Conservation (phyloP, 2,888 invertebrate genomes). For the Chrysodeixis includens region DNA sequence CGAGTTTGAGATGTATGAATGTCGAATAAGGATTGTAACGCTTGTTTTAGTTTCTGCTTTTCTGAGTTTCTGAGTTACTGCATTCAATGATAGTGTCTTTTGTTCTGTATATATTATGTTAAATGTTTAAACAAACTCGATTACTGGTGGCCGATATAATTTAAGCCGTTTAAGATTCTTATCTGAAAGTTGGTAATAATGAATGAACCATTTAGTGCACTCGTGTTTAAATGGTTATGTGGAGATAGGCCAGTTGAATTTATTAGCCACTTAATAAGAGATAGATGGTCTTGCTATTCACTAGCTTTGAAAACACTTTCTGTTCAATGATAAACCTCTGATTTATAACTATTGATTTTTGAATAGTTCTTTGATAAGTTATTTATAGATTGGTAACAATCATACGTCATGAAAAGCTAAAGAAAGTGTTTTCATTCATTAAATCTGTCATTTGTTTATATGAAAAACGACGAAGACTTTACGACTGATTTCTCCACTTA, state of each 20-base stretch:
- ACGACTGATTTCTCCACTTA: too few species aligned
- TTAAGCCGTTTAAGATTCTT: neutral
- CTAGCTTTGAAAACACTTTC: neutral
- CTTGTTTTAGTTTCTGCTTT: slow-evolving; percentile 46
- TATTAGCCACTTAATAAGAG: slow-evolving; percentile 11
- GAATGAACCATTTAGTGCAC: slow-evolving; percentile 25
- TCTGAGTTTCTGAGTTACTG: slow-evolving; percentile 25
- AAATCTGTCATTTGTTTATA: too few species aligned
- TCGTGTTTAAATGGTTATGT: slow-evolving; percentile 19
- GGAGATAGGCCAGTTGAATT: slow-evolving; percentile 19
- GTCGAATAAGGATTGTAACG: slow-evolving; percentile 42
- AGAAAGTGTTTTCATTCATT: too few species aligned
- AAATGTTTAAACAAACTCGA: slow-evolving; percentile 17
- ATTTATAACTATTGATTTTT: neutral
- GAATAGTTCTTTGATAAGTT: neutral
- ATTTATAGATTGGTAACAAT: neutral
- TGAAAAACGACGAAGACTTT: too few species aligned
- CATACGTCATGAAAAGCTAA: too few species aligned
- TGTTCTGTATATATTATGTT: slow-evolving; percentile 16
- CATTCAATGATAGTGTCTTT: slow-evolving; percentile 42
- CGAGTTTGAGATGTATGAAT: slow-evolving; percentile 58
- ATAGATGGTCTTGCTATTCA: slow-evolving; percentile 1
- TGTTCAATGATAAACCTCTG: neutral
- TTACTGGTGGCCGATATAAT: slow-evolving; percentile 16
- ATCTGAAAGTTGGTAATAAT: slow-evolving; percentile 16